A percentile compares a stretch with the other conserved stretches of the same genome.
Conservation (phyloP, 2,797 vertebrate genomes). For the Clarias platycephalus region DNA sequence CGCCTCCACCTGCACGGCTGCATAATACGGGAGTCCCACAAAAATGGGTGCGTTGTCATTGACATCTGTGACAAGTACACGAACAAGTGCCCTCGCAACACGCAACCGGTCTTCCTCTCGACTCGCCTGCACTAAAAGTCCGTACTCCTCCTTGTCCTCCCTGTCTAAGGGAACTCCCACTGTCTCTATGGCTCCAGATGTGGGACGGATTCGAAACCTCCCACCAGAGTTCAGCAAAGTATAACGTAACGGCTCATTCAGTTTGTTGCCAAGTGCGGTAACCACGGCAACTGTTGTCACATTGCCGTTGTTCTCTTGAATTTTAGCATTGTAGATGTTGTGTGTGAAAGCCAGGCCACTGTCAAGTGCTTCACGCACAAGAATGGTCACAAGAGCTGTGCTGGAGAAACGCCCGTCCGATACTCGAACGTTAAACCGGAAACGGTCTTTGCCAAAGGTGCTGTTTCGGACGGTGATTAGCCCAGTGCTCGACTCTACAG, state of each 20-base stretch:
- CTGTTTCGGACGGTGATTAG: slow-evolving; percentile 87
- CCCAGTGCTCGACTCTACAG: slow-evolving; percentile 83
- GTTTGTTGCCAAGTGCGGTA: slow-evolving; percentile 88
- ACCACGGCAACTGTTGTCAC: slow-evolving; percentile 92
- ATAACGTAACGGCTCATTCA: slow-evolving; percentile 94
- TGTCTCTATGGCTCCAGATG: slow-evolving; percentile 93
- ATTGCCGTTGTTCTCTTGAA: slow-evolving; percentile 89
- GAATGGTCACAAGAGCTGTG: slow-evolving; percentile 83
- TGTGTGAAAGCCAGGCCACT: slow-evolving; percentile 91
- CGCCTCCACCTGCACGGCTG: slow-evolving; percentile 93
- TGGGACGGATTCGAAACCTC: slow-evolving; percentile 88
- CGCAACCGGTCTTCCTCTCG: slow-evolving; percentile 87
- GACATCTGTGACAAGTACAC: slow-evolving; percentile 88
- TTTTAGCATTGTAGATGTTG: slow-evolving; percentile 84
- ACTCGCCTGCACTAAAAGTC: slow-evolving; percentile 91
- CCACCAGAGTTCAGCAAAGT: slow-evolving; percentile 89
- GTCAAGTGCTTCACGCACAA: slow-evolving; percentile 89
- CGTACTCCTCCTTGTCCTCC: slow-evolving; percentile 91
- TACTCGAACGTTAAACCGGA: slow-evolving; percentile 85
- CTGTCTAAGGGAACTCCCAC: slow-evolving; percentile 89
- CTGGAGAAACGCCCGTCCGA: slow-evolving; percentile 94
- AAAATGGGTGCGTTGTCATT: slow-evolving; percentile 94
- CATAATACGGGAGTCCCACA: slow-evolving; percentile 94
- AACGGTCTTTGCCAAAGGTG: slow-evolving; percentile 89
- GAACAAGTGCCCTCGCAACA: slow-evolving; percentile 89